These are phyloP conservation scores for Nomia melanderi DNA, from an alignment of 1,140 invertebrate species.

Conservation along the genomic window DNA sequence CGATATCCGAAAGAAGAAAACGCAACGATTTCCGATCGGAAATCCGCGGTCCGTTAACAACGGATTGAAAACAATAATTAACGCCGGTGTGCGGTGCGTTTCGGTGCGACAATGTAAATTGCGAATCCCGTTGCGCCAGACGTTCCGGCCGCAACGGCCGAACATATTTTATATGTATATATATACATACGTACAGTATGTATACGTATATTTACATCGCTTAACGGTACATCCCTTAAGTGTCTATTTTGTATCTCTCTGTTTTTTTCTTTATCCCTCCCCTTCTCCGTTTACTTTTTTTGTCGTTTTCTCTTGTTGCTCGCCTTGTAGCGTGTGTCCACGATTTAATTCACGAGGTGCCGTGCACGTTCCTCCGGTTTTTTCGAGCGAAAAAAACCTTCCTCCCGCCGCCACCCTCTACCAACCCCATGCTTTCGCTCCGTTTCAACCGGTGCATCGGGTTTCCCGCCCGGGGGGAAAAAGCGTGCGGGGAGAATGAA, in stretches of 20 bases:
- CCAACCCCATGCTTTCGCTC: neutral
- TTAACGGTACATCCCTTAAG: slow-evolving; percentile 34
- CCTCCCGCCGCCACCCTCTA: neutral
- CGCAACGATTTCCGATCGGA: no score
- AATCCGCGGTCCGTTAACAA: no score
- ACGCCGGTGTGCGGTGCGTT: no score
- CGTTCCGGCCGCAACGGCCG: neutral
- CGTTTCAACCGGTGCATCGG: neutral
- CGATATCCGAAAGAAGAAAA: no score
- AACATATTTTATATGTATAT: slow-evolving; percentile 22
- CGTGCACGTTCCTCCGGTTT: slow-evolving; percentile 1
- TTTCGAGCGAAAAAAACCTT: slow-evolving; percentile 2
- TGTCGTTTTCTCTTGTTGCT: no score
- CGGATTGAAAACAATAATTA: no score
- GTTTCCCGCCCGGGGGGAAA: no score
- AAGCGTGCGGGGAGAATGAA: no score
- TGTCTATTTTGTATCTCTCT: slow-evolving; percentile 25
- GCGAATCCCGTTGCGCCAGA: no score
- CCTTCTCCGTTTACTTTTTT: no score
- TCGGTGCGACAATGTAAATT: neutral
- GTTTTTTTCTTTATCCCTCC: no score
- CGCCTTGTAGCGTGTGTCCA: slow-evolving; percentile 15
- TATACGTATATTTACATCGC: slow-evolving; percentile 50
- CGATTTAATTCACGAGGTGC: slow-evolving; percentile 44
- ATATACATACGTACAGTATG: slow-evolving; percentile 28